Percentiles rank a stretch among this genome's conserved stretches.
Conservation (phyloP, 2,113 vertebrate genomes). For the Astatotilapia flaviijosephi region DNA sequence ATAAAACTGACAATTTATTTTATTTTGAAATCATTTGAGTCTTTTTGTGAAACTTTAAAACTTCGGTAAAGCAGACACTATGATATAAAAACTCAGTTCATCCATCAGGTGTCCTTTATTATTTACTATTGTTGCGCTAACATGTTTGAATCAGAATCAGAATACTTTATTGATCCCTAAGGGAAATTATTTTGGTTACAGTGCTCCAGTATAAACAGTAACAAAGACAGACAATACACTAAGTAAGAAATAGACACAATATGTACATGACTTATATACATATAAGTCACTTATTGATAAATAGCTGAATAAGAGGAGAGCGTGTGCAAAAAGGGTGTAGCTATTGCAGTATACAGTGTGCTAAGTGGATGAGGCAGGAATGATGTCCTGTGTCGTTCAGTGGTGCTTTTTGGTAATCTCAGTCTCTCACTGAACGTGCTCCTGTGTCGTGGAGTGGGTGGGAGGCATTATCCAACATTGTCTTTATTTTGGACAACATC, state of each 20-base stretch:
- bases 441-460: no score
- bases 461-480: not conserved
- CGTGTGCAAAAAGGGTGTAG: not conserved
- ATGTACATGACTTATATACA: not conserved
- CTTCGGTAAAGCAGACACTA: rapidly evolving
- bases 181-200: not conserved
- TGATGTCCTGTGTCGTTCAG: not conserved
- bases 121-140: not conserved
- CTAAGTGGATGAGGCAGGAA: not conserved
- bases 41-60: not conserved
- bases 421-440: no score
- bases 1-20: rapidly evolving
- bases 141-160: not conserved
- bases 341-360: not conserved
- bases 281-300: not conserved
- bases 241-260: not conserved
- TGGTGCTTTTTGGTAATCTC: no score
- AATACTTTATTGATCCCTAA: not conserved
- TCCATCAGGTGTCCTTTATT: not conserved
- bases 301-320: not conserved
- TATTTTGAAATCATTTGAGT: not conserved
- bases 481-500: not conserved
- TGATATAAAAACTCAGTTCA: not conserved
- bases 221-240: not conserved
- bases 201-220: not conserved